Percentiles rank a stretch among this genome's conserved stretches.
Evolutionary conservation across 1,140 invertebrate species (phyloP).

Genomic region (Diorhabda carinulata): DNA sequence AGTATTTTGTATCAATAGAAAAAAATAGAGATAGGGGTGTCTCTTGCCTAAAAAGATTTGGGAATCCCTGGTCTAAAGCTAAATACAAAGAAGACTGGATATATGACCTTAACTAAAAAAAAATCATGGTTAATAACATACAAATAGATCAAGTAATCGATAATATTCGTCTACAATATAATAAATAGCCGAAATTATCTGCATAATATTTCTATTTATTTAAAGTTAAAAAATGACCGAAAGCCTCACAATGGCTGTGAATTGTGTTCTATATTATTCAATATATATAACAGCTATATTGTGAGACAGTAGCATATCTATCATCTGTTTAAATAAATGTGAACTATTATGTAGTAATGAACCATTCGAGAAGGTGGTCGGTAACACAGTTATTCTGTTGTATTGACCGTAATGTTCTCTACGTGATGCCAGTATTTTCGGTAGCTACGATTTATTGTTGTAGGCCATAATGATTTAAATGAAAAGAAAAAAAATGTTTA

Average conservation of each 20-base stretch:
- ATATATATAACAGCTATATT: constrained; percentile 7
- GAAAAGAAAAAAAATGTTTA: background rate
- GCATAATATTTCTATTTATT: no score
- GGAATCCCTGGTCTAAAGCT: no score
- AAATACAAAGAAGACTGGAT: no score
- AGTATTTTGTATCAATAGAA: no score
- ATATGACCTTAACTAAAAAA: no score
- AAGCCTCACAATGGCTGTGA: background rate
- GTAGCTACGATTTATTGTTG: constrained; percentile 11
- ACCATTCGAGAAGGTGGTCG: constrained; percentile 5
- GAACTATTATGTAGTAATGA: constrained; percentile 10
- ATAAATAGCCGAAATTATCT: no score
- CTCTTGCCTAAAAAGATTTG: no score
- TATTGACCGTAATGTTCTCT: background rate
- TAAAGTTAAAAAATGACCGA: background rate
- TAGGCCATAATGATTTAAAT: background rate
- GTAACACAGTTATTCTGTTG: constrained; percentile 14
- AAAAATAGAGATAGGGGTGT: no score
- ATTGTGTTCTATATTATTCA: constrained; percentile 3
- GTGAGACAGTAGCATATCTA: constrained; percentile 9
- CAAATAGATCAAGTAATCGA: no score
- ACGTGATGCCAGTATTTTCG: background rate
- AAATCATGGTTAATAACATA: no score
- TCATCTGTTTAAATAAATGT: constrained; percentile 13
- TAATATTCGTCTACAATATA: no score